A percentile compares a stretch with the other conserved stretches of the same genome.
These are phyloP conservation scores for Andrena fulva DNA, from an alignment of 2,888 invertebrate genomes.

Conservation along the genomic window DNA sequence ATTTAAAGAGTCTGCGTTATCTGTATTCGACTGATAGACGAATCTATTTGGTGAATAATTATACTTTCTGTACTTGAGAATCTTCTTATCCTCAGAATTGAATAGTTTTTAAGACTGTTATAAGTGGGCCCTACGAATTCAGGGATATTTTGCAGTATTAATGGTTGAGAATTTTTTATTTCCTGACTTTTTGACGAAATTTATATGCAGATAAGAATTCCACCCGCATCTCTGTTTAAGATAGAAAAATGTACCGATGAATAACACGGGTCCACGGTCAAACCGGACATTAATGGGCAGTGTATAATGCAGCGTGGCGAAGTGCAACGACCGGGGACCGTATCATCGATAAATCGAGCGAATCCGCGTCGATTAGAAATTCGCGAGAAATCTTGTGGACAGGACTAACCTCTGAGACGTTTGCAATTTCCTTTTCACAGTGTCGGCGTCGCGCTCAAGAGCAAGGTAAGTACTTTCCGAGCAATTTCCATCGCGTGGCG, in stretches of 20 bases:
- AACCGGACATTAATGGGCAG: background rate
- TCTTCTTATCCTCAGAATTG: too few species aligned
- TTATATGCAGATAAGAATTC: too few species aligned
- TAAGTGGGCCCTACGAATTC: too few species aligned
- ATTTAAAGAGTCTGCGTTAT: too few species aligned
- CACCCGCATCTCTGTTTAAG: too few species aligned
- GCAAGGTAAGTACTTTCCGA: conserved; percentile 43
- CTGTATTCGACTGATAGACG: too few species aligned
- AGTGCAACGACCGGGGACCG: conserved; percentile 32
- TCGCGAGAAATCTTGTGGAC: conserved; percentile 52
- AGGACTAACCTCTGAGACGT: conserved; percentile 27
- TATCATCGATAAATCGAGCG: conserved; percentile 53
- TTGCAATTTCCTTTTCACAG: conserved; percentile 46
- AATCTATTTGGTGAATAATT: too few species aligned
- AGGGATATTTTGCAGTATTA: too few species aligned
- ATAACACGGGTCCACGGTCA: conserved; percentile 9
- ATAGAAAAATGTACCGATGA: background rate
- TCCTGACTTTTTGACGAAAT: too few species aligned
- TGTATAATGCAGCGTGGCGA: background rate
- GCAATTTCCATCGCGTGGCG: conserved; percentile 45
- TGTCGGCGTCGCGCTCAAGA: conserved; percentile 13
- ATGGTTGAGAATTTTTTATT: too few species aligned
- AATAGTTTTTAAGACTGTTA: too few species aligned
- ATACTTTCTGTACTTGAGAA: too few species aligned
- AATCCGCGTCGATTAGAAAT: conserved; percentile 62